Percentiles rank a stretch among this genome's conserved stretches.
These are phyloP conservation scores for Octomys mimax DNA, from an alignment of 2,797 vertebrate genomes.

Conservation along the genomic window DNA sequence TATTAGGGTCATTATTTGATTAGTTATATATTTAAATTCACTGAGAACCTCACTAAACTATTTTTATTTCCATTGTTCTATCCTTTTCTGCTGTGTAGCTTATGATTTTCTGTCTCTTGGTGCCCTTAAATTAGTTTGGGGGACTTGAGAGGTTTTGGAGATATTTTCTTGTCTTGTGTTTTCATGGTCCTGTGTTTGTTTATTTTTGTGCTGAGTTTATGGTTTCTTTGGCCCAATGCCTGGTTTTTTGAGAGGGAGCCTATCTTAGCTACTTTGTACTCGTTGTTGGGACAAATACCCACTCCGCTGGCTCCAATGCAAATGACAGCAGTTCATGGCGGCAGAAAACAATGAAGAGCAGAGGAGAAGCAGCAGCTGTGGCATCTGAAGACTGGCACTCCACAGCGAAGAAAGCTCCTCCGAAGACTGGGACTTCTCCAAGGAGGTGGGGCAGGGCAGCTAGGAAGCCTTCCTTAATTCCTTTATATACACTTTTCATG, in stretches of 20 bases:
- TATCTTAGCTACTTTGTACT: no score
- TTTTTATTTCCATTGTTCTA: neutral
- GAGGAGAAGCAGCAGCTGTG: no score
- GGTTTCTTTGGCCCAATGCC: neutral
- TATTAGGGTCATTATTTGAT: neutral
- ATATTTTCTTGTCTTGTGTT: neutral
- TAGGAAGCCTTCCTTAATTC: no score
- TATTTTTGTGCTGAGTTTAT: neutral
- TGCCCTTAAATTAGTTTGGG: neutral
- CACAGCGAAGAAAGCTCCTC: no score
- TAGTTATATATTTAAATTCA: neutral
- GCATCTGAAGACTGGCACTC: no score
- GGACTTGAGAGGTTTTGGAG: neutral
- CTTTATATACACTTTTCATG: no score
- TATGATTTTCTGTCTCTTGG: neutral
- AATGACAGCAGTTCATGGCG: no score
- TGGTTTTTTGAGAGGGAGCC: neutral
- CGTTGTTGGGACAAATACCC: no score
- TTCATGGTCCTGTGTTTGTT: neutral
- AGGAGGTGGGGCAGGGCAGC: no score
- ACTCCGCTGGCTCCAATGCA: no score
- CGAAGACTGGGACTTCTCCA: no score
- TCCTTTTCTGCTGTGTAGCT: neutral
- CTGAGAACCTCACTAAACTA: neutral
- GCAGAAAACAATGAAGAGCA: no score